Percentiles rank a stretch among this genome's conserved stretches.
Conservation (phyloP, 2,113 vertebrate genomes). For the Sminthopsis crassicaudata region DNA sequence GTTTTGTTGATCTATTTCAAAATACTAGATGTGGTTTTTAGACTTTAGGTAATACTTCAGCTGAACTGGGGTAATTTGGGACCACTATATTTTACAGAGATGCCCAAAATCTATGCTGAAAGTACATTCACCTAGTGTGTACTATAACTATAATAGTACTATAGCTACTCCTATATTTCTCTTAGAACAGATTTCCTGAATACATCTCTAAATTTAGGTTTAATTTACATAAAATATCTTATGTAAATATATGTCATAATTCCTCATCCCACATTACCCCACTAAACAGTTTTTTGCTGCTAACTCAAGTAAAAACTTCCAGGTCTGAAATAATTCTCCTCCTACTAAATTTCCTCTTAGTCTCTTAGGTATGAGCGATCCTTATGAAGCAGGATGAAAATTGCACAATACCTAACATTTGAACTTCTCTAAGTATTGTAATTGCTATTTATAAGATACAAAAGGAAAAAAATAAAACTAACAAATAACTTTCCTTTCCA, state of each 20-base stretch:
- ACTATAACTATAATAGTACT: neutral
- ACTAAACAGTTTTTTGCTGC: neutral
- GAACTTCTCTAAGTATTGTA: neutral
- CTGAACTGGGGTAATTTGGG: neutral
- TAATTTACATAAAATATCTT: neutral
- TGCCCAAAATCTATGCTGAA: neutral
- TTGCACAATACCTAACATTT: neutral
- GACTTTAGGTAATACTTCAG: neutral
- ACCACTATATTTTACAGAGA: neutral
- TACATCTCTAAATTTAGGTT: neutral
- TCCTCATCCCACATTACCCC: neutral
- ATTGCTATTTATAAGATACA: constrained; percentile 39
- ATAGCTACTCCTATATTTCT: neutral
- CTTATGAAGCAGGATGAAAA: neutral
- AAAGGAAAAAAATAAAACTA: constrained; percentile 14
- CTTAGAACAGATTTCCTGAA: neutral
- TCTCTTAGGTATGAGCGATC: neutral
- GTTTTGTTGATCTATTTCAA: neutral
- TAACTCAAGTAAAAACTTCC: neutral
- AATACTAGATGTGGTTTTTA: neutral
- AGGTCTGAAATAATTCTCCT: neutral
- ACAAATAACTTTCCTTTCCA: constrained; percentile 35
- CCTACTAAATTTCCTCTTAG: neutral
- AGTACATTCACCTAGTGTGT: neutral
- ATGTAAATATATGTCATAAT: neutral